Evolutionary conservation across 2,888 invertebrate genomes (phyloP).

Genomic region (Lasiommata megera): DNA sequence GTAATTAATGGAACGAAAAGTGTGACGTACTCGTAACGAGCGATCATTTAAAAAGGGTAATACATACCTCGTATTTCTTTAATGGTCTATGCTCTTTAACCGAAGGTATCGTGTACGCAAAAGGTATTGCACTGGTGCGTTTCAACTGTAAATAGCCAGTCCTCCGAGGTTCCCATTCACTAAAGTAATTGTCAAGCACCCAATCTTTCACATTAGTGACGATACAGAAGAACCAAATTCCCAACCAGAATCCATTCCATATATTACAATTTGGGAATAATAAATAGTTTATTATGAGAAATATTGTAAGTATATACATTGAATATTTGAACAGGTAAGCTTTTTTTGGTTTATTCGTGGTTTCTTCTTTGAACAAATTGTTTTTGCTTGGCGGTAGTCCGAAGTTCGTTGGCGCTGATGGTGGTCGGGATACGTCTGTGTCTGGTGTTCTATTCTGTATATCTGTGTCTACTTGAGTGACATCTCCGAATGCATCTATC

Average conservation of each 20-base stretch:
- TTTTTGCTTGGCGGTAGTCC: conserved; percentile 59
- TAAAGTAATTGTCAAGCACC: conserved; percentile 66
- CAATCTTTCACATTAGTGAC: conserved; percentile 57
- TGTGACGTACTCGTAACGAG: not conserved
- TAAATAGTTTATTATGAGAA: conserved; percentile 56
- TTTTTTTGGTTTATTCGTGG: conserved; percentile 45
- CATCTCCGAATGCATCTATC: conserved; percentile 57
- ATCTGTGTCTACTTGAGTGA: conserved; percentile 42
- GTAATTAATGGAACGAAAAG: no score
- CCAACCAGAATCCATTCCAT: conserved; percentile 73
- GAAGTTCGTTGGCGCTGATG: conserved; percentile 43
- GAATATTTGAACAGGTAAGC: conserved; percentile 55
- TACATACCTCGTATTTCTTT: conserved; percentile 80
- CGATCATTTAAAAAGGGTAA: not conserved
- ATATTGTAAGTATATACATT: conserved; percentile 64
- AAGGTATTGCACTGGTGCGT: conserved; percentile 44
- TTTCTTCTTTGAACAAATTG: conserved; percentile 39
- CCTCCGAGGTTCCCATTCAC: conserved; percentile 53
- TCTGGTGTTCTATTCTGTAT: conserved; percentile 38
- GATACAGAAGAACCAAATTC: conserved; percentile 66
- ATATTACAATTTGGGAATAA: conserved; percentile 63
- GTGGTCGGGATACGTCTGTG: conserved; percentile 30
- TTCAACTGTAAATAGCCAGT: conserved; percentile 50
- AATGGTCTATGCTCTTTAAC: conserved; percentile 83
- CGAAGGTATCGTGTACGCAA: conserved; percentile 81